Percentiles rank a stretch among this genome's conserved stretches.
These are phyloP conservation scores for Micronycteris hirsuta DNA, from an alignment of 2,113 vertebrate species.

Conservation along the genomic window DNA sequence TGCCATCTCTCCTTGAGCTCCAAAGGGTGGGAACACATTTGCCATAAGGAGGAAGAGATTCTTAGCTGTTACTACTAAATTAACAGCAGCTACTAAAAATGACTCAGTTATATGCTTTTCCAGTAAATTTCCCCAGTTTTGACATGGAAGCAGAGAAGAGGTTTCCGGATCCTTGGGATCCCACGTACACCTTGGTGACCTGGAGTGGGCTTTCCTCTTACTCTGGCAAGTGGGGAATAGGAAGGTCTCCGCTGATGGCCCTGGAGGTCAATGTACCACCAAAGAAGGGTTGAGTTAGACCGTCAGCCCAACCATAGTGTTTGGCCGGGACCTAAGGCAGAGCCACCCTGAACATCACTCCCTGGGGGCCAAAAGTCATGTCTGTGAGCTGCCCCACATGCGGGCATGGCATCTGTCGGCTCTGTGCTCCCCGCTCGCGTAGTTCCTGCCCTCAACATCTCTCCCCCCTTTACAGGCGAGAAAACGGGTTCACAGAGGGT, in stretches of 20 bases:
- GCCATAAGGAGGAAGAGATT: neutral
- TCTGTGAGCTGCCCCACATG: neutral
- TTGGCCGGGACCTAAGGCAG: neutral
- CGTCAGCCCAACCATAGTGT: neutral
- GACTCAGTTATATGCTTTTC: neutral
- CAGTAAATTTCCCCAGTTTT: neutral
- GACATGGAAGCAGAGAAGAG: neutral
- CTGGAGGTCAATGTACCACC: too few relatives aligned
- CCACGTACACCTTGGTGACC: neutral
- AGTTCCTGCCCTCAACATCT: neutral
- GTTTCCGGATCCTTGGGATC: neutral
- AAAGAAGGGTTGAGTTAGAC: neutral
- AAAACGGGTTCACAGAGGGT: neutral
- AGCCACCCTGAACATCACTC: neutral
- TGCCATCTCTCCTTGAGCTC: neutral
- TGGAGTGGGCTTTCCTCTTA: neutral
- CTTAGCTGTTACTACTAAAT: neutral
- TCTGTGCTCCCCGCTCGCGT: rapidly evolving
- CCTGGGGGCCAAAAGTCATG: neutral
- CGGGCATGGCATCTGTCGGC: neutral
- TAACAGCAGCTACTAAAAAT: neutral
- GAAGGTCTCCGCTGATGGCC: neutral
- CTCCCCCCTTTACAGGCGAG: neutral
- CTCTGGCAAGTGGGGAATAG: neutral
- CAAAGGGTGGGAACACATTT: neutral